A percentile compares a stretch with the other conserved stretches of the same genome.
phyloP scores from a whole-genome alignment of 2,113 vertebrate genomes.

The Colaptes auratus region DNA sequence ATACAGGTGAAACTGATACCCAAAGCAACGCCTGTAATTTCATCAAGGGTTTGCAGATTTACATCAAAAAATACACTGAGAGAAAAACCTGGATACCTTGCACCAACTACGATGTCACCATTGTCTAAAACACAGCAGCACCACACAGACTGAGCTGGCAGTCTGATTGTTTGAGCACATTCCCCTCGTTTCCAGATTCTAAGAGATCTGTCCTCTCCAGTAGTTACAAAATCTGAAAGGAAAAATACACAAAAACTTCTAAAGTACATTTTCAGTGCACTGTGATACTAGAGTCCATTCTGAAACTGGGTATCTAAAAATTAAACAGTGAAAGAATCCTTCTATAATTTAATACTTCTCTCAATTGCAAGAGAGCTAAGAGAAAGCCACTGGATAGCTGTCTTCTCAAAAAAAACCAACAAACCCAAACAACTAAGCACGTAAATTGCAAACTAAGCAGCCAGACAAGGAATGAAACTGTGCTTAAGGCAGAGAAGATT shows the following conservation, averaged over 20 bases:
- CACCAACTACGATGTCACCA: slow-evolving; percentile 91
- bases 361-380: neutral
- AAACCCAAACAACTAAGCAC: no score
- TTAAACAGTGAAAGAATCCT: neutral
- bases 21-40: neutral
- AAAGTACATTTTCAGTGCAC: neutral
- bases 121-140: slow-evolving; percentile 94
- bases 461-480: neutral
- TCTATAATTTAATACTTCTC: neutral
- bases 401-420: neutral
- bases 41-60: neutral
- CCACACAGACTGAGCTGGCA: slow-evolving; percentile 97
- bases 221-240: slow-evolving; percentile 91
- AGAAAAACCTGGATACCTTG: slow-evolving; percentile 83
- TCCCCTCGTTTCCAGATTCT: slow-evolving; percentile 92
- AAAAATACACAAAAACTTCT: neutral
- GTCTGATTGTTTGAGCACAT: slow-evolving; percentile 91
- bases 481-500: neutral
- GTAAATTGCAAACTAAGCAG: neutral
- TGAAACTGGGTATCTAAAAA: neutral
- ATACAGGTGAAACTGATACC: neutral
- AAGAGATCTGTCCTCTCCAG: slow-evolving; percentile 91
- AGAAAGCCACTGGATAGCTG: neutral
- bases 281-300: neutral
- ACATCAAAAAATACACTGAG: neutral